Percentiles rank a stretch among this genome's conserved stretches.
phyloP scores from a whole-genome alignment of 92 coral and sea anemone genomes.

The Porites rus region DNA sequence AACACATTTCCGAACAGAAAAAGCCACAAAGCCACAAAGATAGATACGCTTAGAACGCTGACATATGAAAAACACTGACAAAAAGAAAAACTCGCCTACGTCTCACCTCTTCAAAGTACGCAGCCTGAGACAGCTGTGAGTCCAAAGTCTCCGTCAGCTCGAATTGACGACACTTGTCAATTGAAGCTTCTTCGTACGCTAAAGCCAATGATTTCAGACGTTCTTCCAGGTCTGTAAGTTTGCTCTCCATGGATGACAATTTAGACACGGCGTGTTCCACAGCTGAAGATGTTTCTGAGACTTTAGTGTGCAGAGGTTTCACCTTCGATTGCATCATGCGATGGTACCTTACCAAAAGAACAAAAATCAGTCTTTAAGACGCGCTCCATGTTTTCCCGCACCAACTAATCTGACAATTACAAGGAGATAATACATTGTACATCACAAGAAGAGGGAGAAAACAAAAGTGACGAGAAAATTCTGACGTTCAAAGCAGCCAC shows the following conservation, averaged over 20 bases:
- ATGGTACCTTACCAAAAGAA: constrained; percentile 74
- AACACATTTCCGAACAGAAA: too few species aligned
- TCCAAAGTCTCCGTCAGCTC: constrained; percentile 91
- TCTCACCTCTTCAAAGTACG: constrained; percentile 93
- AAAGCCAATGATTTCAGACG: constrained; percentile 86
- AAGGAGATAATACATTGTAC: too few species aligned
- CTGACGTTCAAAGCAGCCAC: too few species aligned
- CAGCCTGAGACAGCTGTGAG: constrained; percentile 92
- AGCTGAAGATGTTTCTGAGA: constrained; percentile 92
- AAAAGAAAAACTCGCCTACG: not conserved
- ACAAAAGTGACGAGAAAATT: too few species aligned
- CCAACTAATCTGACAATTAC: too few species aligned
- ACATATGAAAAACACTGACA: not conserved
- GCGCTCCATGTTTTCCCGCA: too few species aligned
- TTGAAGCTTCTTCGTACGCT: constrained; percentile 97
- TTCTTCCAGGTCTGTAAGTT: constrained; percentile 86
- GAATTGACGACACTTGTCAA: constrained; percentile 94
- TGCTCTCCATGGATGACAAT: constrained; percentile 79
- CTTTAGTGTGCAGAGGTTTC: constrained; percentile 93
- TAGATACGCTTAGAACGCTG: not conserved
- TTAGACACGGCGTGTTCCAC: constrained; percentile 90
- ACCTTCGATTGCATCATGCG: constrained; percentile 98
- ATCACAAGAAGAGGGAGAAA: too few species aligned
- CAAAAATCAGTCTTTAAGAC: too few species aligned
- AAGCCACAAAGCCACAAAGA: not conserved